Evolutionary conservation across 2,888 invertebrate species (phyloP).

Genomic region (Thumatha senex): DNA sequence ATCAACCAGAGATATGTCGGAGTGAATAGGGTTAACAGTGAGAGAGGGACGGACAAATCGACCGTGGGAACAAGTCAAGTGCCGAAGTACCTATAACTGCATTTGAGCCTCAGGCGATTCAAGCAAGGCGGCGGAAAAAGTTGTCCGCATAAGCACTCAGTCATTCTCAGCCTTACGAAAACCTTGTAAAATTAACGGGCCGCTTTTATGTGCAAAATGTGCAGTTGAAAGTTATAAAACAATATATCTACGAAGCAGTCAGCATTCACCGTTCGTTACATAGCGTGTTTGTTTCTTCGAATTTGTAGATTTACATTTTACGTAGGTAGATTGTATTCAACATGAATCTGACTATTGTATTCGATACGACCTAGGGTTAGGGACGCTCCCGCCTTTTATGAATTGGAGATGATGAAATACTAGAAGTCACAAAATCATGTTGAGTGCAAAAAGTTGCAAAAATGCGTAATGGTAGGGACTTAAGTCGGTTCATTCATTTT

Average conservation of each 20-base stretch:
- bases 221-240: slow-evolving; percentile 9
- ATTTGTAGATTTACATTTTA: too few relatives aligned
- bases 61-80: slow-evolving; percentile 63
- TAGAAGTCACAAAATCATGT: too few relatives aligned
- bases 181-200: slow-evolving; percentile 47
- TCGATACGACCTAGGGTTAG: too few relatives aligned
- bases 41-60: slow-evolving; percentile 44
- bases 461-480: too few relatives aligned
- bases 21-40: slow-evolving; percentile 21
- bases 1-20: slow-evolving; percentile 19
- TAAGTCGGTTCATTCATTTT: too few relatives aligned
- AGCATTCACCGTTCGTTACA: neutral
- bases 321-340: too few relatives aligned
- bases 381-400: too few relatives aligned
- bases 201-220: slow-evolving; percentile 24
- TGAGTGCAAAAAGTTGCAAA: too few relatives aligned
- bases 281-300: too few relatives aligned
- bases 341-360: too few relatives aligned
- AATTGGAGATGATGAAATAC: too few relatives aligned
- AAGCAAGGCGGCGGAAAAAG: slow-evolving; percentile 54
- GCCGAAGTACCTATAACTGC: slow-evolving; percentile 42
- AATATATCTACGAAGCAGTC: too few relatives aligned
- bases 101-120: slow-evolving; percentile 50
- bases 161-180: slow-evolving; percentile 50
- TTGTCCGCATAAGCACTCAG: slow-evolving; percentile 44